These are phyloP conservation scores for Melanaphis sacchari DNA, from an alignment of 1,140 invertebrate species.

Conservation along the genomic window DNA sequence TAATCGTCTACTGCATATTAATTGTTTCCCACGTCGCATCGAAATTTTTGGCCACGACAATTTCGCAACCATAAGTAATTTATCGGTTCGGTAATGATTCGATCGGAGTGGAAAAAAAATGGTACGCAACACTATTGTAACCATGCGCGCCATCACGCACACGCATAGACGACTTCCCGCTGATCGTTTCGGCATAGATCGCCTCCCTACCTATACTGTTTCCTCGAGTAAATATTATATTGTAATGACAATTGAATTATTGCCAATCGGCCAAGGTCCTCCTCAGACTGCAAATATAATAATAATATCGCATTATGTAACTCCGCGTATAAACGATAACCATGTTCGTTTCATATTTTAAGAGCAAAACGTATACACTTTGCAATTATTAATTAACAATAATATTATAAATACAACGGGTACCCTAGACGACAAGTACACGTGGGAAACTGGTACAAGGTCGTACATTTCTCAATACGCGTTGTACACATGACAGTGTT, in stretches of 20 bases:
- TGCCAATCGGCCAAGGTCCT: slow-evolving; percentile 43
- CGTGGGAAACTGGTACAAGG: slow-evolving; percentile 49
- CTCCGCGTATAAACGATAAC: neutral
- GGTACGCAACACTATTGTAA: neutral
- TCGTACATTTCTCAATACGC: slow-evolving; percentile 41
- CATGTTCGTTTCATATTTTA: neutral
- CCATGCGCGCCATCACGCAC: neutral
- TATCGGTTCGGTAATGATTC: neutral
- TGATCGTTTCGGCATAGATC: slow-evolving; percentile 15
- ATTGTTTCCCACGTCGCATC: slow-evolving; percentile 25
- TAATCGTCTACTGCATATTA: neutral
- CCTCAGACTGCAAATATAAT: neutral
- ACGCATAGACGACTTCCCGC: neutral
- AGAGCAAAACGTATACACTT: neutral
- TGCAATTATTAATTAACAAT: slow-evolving; percentile 17
- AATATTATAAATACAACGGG: neutral
- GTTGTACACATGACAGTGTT: neutral
- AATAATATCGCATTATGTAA: slow-evolving; percentile 11
- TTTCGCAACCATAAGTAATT: neutral
- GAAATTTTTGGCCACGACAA: neutral
- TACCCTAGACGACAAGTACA: neutral
- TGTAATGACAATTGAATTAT: slow-evolving; percentile 25
- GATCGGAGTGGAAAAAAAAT: neutral
- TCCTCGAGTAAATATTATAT: neutral
- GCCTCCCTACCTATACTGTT: neutral